phyloP scores from a whole-genome alignment of 2,113 vertebrate genomes.

The Petromus typicus region DNA sequence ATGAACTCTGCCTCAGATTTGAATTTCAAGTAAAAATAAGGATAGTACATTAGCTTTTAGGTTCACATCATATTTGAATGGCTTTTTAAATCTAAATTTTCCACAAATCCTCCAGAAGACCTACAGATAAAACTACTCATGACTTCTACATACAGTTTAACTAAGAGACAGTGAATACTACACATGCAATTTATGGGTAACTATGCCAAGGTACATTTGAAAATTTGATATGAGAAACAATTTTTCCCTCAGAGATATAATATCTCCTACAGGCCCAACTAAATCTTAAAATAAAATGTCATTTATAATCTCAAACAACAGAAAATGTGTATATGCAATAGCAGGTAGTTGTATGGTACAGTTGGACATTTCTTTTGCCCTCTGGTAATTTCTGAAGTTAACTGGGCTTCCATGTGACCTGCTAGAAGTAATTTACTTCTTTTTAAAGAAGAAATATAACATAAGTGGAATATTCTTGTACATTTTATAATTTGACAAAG shows the following conservation, averaged over 20 bases:
- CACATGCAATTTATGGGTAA: not conserved
- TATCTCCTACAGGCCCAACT: not conserved
- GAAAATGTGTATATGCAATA: not conserved
- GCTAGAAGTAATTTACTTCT: not conserved
- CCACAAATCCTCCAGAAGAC: not conserved
- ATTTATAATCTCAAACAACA: not conserved
- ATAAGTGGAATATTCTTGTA: not conserved
- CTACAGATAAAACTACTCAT: not conserved
- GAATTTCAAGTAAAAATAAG: constrained; percentile 29
- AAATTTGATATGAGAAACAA: not conserved
- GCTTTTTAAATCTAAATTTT: not conserved
- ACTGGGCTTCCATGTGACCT: not conserved
- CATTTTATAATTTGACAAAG: constrained; percentile 14
- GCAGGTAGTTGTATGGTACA: not conserved
- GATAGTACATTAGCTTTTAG: not conserved
- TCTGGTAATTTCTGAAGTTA: not conserved
- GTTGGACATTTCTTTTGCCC: not conserved
- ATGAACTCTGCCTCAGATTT: not conserved
- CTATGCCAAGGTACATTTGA: not conserved
- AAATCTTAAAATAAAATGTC: constrained; percentile 20
- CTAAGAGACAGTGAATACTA: not conserved
- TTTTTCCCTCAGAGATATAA: not conserved
- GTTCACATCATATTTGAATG: not conserved
- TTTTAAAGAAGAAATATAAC: not conserved
- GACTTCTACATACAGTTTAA: not conserved